phyloP scores from a whole-genome alignment of 2,888 invertebrate species.

The Onthophagus sagittarius region DNA sequence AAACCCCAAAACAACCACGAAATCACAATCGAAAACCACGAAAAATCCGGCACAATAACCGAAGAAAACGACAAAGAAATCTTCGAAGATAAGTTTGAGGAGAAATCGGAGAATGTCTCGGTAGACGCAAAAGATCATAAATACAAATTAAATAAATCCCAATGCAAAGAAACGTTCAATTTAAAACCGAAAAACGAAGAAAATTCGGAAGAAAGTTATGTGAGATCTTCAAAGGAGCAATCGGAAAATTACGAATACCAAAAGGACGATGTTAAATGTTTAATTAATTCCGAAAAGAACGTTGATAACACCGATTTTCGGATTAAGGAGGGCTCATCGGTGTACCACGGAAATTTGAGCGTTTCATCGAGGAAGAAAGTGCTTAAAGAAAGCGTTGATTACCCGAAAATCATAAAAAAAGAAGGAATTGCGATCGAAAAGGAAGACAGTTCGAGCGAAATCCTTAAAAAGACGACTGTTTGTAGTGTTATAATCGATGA shows the following conservation, averaged over 20 bases:
- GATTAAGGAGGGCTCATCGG: background rate
- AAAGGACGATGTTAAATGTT: background rate
- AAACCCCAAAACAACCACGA: background rate
- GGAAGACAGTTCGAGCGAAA: conserved; percentile 38
- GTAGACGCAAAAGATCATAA: background rate
- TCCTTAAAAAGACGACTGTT: conserved; percentile 42
- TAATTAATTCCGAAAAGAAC: background rate
- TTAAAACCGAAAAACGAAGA: background rate
- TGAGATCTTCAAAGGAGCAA: background rate
- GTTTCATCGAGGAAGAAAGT: background rate
- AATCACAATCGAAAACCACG: background rate
- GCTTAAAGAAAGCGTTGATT: background rate
- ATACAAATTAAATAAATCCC: background rate
- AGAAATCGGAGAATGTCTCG: background rate
- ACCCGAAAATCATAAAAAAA: background rate
- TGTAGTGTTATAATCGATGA: conserved; percentile 29
- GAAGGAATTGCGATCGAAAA: background rate
- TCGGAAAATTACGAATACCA: background rate
- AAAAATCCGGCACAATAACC: conserved; percentile 13
- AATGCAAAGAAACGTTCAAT: background rate
- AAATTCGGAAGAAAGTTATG: background rate
- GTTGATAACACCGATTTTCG: background rate
- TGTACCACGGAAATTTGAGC: background rate
- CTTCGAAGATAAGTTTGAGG: conserved; percentile 23
- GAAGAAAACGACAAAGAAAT: conserved; percentile 31